Conservation (phyloP, 2,888 invertebrate species). For the Netelia melanura region DNA sequence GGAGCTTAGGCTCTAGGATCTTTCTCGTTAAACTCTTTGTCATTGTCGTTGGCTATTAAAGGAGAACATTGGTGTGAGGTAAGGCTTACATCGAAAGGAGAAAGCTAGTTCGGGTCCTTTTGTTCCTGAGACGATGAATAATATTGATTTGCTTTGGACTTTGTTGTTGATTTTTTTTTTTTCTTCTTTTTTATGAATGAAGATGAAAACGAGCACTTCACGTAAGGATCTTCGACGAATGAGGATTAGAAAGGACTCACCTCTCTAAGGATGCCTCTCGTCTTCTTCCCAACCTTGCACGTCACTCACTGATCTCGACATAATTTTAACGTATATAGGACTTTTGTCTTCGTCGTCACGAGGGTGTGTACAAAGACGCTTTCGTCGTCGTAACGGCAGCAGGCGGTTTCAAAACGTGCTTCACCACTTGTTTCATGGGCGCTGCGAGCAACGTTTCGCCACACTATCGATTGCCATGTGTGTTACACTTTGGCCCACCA, state of each 20-base stretch:
- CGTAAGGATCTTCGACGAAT: conserved; percentile 9
- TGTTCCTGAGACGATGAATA: not conserved
- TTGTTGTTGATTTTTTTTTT: not conserved
- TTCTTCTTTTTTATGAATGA: not conserved
- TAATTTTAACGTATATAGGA: conserved; percentile 38
- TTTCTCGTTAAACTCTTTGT: not conserved
- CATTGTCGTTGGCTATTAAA: not conserved
- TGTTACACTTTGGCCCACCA: conserved; percentile 61
- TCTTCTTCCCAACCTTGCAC: conserved; percentile 63
- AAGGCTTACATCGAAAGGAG: not conserved
- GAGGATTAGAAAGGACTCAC: conserved; percentile 60
- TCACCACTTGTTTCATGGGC: conserved; percentile 82
- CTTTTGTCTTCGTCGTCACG: conserved; percentile 55
- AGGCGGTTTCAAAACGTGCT: conserved; percentile 73
- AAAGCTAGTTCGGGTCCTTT: not conserved
- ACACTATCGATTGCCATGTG: conserved; percentile 81
- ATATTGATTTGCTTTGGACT: not conserved
- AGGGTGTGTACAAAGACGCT: conserved; percentile 67
- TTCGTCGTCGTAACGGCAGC: conserved; percentile 22
- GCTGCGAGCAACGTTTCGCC: conserved; percentile 80
- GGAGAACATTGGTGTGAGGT: not conserved
- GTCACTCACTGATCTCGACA: conserved; percentile 71
- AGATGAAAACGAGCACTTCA: conserved; percentile 14
- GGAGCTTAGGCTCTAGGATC: not conserved
- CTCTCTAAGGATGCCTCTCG: conserved; percentile 71